Evolutionary conservation across 2,797 vertebrate species (phyloP).

Genomic region (Acanthurus leucopareius): DNA sequence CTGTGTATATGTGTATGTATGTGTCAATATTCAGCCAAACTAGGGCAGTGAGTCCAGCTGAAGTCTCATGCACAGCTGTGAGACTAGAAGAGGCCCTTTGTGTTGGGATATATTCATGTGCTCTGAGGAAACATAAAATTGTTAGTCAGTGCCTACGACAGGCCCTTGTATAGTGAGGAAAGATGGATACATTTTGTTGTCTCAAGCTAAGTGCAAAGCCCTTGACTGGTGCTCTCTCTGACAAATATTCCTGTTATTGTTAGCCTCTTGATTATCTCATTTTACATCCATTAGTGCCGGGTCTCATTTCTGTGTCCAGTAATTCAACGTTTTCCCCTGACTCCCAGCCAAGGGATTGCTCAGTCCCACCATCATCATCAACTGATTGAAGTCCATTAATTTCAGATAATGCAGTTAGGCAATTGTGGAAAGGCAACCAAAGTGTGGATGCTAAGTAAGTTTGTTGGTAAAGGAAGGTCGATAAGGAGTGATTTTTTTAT

Average conservation of each 20-base stretch:
- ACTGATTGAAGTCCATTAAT: constrained; percentile 40
- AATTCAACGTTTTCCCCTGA: constrained; percentile 43
- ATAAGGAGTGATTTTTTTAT: not conserved
- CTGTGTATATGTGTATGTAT: constrained; percentile 3
- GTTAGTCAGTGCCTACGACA: constrained; percentile 25
- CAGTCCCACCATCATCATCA: constrained; percentile 41
- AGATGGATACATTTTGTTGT: constrained; percentile 42
- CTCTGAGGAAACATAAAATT: constrained; percentile 49
- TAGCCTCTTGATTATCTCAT: constrained; percentile 52
- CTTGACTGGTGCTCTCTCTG: constrained; percentile 28
- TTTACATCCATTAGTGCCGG: constrained; percentile 53
- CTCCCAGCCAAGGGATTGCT: constrained; percentile 32
- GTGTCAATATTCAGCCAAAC: constrained; percentile 45
- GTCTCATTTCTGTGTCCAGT: constrained; percentile 53
- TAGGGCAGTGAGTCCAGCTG: constrained; percentile 58
- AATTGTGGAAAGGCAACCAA: not conserved
- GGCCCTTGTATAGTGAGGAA: constrained; percentile 5
- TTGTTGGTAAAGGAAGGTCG: not conserved
- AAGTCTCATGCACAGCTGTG: constrained; percentile 66
- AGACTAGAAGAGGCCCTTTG: constrained; percentile 59
- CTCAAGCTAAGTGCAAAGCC: constrained; percentile 36
- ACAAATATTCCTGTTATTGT: constrained; percentile 38
- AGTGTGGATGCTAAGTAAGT: not conserved
- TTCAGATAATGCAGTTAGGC: constrained; percentile 26
- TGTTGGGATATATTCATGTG: constrained; percentile 38